Percentiles rank a stretch among this genome's conserved stretches.
phyloP scores from a whole-genome alignment of 2,797 vertebrate genomes.

The Selene dorsalis region DNA sequence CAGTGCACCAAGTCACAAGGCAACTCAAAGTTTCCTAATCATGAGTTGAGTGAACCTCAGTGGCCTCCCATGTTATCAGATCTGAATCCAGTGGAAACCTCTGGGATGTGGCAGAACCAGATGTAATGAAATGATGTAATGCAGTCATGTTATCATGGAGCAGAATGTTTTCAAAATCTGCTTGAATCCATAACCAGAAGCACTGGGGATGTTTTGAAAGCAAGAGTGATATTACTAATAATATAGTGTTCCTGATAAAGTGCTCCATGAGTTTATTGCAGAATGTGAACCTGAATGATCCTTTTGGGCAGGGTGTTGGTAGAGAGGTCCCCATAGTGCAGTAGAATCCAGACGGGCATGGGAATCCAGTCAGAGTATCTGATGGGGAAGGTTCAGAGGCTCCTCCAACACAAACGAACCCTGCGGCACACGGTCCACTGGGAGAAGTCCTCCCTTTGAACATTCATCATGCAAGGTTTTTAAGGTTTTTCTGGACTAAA shows the following conservation, averaged over 20 bases:
- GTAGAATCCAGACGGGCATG: conserved; percentile 83
- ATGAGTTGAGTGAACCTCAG: background rate
- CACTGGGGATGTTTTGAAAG: background rate
- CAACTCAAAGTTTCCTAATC: background rate
- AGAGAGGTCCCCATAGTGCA: conserved; percentile 79
- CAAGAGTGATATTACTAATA: background rate
- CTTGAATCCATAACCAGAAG: background rate
- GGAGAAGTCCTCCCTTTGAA: conserved; percentile 77
- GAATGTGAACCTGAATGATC: conserved; percentile 82
- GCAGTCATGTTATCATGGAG: background rate
- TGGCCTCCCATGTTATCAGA: background rate
- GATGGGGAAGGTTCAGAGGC: conserved; percentile 73
- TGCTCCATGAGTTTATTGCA: background rate
- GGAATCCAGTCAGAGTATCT: conserved; percentile 68
- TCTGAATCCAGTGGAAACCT: background rate
- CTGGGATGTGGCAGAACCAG: background rate
- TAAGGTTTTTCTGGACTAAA: background rate
- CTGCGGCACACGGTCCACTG: conserved; percentile 80
- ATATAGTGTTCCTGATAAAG: background rate
- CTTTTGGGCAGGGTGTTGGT: conserved; percentile 81
- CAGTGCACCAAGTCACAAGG: background rate
- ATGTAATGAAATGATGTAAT: background rate
- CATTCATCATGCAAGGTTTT: conserved; percentile 26
- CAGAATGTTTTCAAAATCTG: background rate
- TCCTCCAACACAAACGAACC: conserved; percentile 80